These are phyloP conservation scores for Xestobium rufovillosum DNA, from an alignment of 2,888 invertebrate species.

Conservation along the genomic window DNA sequence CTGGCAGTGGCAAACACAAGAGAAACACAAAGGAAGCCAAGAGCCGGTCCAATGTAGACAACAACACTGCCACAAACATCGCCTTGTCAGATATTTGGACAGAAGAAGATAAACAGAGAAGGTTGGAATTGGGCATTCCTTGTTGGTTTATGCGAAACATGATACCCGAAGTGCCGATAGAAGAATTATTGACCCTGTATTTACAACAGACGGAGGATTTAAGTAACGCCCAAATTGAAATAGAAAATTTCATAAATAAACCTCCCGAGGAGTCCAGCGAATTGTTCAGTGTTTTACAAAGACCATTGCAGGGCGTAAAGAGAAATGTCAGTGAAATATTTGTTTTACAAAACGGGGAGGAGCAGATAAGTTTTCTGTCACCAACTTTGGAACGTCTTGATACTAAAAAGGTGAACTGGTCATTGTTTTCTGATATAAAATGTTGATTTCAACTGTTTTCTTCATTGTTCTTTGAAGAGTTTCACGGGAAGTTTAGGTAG, in stretches of 20 bases:
- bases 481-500: no score
- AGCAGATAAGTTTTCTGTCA: no score
- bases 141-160: constrained; percentile 22
- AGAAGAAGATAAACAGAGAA: constrained; percentile 1
- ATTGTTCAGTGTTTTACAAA: constrained; percentile 17
- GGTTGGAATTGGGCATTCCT: constrained; percentile 22
- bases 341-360: no score
- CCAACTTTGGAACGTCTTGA: no score
- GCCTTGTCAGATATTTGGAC: constrained; percentile 10
- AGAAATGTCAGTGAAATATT: no score
- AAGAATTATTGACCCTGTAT: constrained; percentile 14
- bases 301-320: constrained; percentile 4
- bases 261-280: constrained; percentile 16
- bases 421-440: no score
- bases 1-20: background rate
- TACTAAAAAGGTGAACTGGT: no score
- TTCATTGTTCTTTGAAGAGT: no score
- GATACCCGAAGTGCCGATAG: constrained; percentile 13
- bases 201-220: constrained; percentile 17
- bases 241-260: constrained; percentile 13
- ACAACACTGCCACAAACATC: no score
- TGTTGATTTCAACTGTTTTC: no score
- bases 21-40: constrained; percentile 3
- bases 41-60: background rate
- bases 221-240: constrained; percentile 6